Conservation (phyloP, 2,888 invertebrate species). For the Gasteruption jaculator region DNA sequence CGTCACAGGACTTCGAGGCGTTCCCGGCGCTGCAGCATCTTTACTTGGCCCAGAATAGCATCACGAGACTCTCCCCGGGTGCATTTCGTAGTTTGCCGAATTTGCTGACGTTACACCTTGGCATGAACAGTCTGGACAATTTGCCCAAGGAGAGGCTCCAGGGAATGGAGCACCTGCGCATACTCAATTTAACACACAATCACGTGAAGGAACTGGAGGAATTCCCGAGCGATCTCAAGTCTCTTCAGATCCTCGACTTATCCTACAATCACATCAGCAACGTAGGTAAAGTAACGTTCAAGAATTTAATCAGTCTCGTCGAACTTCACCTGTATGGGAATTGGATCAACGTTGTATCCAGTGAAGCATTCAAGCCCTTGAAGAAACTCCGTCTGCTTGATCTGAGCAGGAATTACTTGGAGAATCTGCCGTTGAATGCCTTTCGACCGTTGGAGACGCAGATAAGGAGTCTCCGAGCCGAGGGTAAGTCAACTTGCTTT, state of each 20-base stretch:
- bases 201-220: constrained; percentile 77
- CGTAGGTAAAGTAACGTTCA: constrained; percentile 74
- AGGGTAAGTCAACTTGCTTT: constrained; percentile 65
- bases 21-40: constrained; percentile 75
- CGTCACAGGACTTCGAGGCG: constrained; percentile 80
- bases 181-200: constrained; percentile 83
- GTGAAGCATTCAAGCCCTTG: constrained; percentile 73
- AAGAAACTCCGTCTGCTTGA: constrained; percentile 74
- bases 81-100: constrained; percentile 76
- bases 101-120: constrained; percentile 76
- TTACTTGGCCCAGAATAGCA: constrained; percentile 68
- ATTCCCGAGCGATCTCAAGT: constrained; percentile 73
- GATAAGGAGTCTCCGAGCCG: constrained; percentile 70
- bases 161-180: constrained; percentile 69
- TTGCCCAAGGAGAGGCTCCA: constrained; percentile 81
- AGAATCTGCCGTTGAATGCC: constrained; percentile 74
- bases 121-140: constrained; percentile 78
- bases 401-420: constrained; percentile 79
- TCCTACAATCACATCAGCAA: constrained; percentile 79
- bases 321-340: constrained; percentile 80
- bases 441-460: constrained; percentile 78
- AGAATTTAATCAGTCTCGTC: constrained; percentile 68
- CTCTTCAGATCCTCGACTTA: constrained; percentile 75
- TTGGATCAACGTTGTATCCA: constrained; percentile 74
- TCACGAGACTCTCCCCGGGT: constrained; percentile 77